phyloP scores from a whole-genome alignment of 2,888 invertebrate species.

The Eupsilia transversa region DNA sequence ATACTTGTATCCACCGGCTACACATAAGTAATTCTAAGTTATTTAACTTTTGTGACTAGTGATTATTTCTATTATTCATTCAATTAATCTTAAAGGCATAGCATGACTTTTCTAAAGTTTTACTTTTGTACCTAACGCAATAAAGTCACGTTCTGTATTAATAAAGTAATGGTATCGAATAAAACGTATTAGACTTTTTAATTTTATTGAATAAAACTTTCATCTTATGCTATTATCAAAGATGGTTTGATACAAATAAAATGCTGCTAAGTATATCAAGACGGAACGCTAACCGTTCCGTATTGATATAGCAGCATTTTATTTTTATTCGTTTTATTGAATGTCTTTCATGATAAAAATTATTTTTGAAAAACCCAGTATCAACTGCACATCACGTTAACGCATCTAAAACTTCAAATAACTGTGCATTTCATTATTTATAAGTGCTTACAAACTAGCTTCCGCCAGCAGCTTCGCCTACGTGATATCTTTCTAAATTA shows the following conservation, averaged over 20 bases:
- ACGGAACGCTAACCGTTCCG: too few species aligned
- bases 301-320: too few species aligned
- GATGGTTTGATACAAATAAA: background rate
- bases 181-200: background rate
- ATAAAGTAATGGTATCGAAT: slow-evolving; percentile 10
- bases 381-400: too few species aligned
- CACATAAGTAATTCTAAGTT: background rate
- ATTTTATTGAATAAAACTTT: slow-evolving; percentile 1
- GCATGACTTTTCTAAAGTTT: background rate
- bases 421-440: too few species aligned
- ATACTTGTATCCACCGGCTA: background rate
- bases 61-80: background rate
- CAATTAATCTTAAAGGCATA: background rate
- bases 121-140: slow-evolving; percentile 7
- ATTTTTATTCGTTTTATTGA: background rate
- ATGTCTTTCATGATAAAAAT: slow-evolving; percentile 1
- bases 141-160: slow-evolving; percentile 17
- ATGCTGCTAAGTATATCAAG: background rate
- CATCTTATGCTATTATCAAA: background rate
- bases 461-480: too few species aligned
- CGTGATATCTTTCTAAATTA: too few species aligned
- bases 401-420: too few species aligned
- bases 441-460: background rate
- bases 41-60: background rate
- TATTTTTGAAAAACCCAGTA: too few species aligned